phyloP scores from a whole-genome alignment of 2,113 vertebrate species.

The Hydrochoerus hydrochaeris region DNA sequence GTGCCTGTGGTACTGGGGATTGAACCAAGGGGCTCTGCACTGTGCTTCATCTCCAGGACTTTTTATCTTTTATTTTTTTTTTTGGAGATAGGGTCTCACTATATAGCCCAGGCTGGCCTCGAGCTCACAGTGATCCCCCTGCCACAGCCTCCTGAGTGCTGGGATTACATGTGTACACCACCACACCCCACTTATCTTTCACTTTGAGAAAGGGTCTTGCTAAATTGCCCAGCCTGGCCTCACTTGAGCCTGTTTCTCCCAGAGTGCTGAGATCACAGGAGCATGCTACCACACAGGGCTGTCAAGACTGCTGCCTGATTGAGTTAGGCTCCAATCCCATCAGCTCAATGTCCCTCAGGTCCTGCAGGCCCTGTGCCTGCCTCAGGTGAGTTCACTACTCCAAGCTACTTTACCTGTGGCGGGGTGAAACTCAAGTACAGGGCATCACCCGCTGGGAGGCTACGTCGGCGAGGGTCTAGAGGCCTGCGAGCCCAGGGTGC shows the following conservation, averaged over 20 bases:
- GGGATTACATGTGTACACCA: neutral
- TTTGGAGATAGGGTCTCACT: neutral
- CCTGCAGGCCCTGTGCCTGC: neutral
- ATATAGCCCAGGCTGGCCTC: neutral
- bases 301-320: neutral
- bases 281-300: neutral
- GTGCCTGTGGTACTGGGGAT: too few relatives aligned
- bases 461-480: constrained; percentile 82
- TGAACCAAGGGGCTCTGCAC: neutral
- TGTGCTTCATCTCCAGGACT: neutral
- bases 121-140: neutral
- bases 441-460: constrained; percentile 84
- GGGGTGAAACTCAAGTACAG: constrained; percentile 85
- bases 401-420: constrained; percentile 31
- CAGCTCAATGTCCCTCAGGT: neutral
- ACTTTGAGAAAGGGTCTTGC: neutral
- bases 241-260: neutral
- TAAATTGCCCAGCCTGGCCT: neutral
- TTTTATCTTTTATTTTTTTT: neutral
- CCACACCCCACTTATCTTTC: neutral
- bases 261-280: neutral
- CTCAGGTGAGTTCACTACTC: too few relatives aligned
- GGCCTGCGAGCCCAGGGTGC: constrained; percentile 72
- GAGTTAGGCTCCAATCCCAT: neutral
- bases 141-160: neutral